Base-by-base conservation (phyloP, 2,888 invertebrate genomes). In the Euplagia quadripunctaria region DNA sequence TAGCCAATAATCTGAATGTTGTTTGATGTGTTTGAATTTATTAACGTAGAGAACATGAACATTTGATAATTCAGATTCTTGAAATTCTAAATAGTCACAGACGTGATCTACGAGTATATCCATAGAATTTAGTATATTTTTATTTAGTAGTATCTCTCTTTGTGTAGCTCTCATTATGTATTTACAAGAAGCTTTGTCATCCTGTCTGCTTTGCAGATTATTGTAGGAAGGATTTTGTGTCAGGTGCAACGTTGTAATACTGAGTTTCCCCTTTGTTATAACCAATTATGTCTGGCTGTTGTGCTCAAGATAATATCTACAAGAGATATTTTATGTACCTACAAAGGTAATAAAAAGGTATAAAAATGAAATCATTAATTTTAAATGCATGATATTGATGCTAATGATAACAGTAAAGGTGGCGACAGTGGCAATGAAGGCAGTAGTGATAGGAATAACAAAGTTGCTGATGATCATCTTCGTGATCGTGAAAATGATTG, bases 181-280 rank as follows among this genome's bases (percentile, higher is more conserved):
- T 52, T 41, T 64, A 55, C 12, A 68, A 63, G 31, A 52, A 64
- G 66, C 52, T 65, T 74, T 72, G 20, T 74, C 71, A 66, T 43
- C 16, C 70, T 41, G 72, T 51, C 65, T 43, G 55, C 20, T 14
- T 43, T 73, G 69, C 49, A 68, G 61, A 74, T 82, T 70, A 80
- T 69, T 73, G 73, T 8, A 74, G 75, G 68, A 75, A 75, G 65
- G 66, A 72, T 64, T 61, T 68, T 70, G 73, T 75, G 80, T 72
- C 81, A 76, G 72, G 70, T 71, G 71, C 72, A 75, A 68, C 46
- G 17, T 31, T 31, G 31, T 65, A 61, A 71, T 52, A 68, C 67
- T 17, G 61, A 69, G 70, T 71, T 17, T 66, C 72, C 49, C 67
- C 67, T 73, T 82, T 82, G 77, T 77, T 67, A 31, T 55, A 71